Evolutionary conservation across 2,888 invertebrate species (phyloP).

Genomic region (Zygaena filipendulae): DNA sequence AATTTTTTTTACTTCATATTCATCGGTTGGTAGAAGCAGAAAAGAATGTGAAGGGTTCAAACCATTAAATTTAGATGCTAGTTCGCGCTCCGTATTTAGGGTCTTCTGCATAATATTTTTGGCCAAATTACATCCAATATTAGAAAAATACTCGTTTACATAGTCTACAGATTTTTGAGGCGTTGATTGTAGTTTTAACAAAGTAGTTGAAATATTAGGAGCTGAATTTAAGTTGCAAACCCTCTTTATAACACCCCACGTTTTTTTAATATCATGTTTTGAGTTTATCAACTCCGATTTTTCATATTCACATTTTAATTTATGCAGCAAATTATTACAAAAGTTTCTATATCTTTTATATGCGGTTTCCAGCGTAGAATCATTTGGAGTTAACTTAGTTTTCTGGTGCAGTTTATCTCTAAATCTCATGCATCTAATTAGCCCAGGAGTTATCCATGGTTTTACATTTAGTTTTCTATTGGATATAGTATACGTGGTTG

Average conservation of each 20-base stretch:
- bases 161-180: neutral
- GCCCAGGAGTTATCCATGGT: slow-evolving; percentile 10
- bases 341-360: slow-evolving; percentile 10
- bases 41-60: neutral
- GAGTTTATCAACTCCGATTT: neutral
- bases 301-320: slow-evolving; percentile 5
- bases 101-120: too few species aligned
- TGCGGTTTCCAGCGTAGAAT: slow-evolving; percentile 2
- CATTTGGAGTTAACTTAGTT: slow-evolving; percentile 5
- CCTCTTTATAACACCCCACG: slow-evolving; percentile 3
- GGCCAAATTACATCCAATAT: too few species aligned
- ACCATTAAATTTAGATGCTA: neutral
- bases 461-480: slow-evolving; percentile 5
- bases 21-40: neutral
- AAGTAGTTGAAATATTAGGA: neutral
- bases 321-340: slow-evolving; percentile 8
- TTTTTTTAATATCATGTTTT: slow-evolving; percentile 4
- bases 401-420: slow-evolving; percentile 7
- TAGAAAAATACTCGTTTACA: neutral
- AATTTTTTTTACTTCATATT: slow-evolving; percentile 1
- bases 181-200: neutral
- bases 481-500: neutral
- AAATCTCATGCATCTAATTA: slow-evolving; percentile 8
- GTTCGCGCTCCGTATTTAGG: too few species aligned
- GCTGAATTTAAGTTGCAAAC: neutral